Base-by-base conservation (phyloP, 1,140 invertebrate species). In the Matsumurasca onukii region DNA sequence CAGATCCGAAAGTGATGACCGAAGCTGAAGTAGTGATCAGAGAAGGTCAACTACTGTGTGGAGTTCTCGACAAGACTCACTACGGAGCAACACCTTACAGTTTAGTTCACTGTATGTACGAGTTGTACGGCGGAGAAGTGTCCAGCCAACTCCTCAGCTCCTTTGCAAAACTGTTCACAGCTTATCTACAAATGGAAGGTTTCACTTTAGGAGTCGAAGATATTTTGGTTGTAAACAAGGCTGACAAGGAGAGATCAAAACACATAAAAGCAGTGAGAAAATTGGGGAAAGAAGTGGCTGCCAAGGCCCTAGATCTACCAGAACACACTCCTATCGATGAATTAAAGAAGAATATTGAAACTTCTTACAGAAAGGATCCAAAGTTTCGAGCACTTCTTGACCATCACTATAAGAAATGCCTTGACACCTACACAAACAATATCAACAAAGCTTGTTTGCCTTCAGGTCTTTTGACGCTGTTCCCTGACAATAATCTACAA, bases 61-160 rank as follows among this genome's bases (percentile, higher is more conserved):
- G 98, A 2, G 89, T 99, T n/a, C 81, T 99, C 39, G 98, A 99
- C 80, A 99, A 99, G 81, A 91, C 89, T 31, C 97, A 98, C 77
- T 97, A 95, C 80, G 98, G 98, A 22, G 90, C 97, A 0, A 97
- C 97, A 0, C 88, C 92, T 2, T 98, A 92, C 80, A 93, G 97
- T 74, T 84, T 99, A 13, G 87, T 98, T 20, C 97, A 99, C 77
- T 91, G 91, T 72, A 89, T 96, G 78, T 97, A 92, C 80, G 96
- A 98, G 84, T 78, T 99, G 9, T 99, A 99, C 81, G 97, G 98
- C 2, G 94, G 93, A 29, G 80, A 85, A 55, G 88, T 88, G 68
- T 95, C 96, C 1, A 89, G 88, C 31, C 83, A 86, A 34, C 78
- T 99, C 34, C 78, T 99, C 2, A 95, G 91, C 69, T 89, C 94